Conservation (phyloP, 1,140 invertebrate genomes). For the Tetranychus urticae region DNA sequence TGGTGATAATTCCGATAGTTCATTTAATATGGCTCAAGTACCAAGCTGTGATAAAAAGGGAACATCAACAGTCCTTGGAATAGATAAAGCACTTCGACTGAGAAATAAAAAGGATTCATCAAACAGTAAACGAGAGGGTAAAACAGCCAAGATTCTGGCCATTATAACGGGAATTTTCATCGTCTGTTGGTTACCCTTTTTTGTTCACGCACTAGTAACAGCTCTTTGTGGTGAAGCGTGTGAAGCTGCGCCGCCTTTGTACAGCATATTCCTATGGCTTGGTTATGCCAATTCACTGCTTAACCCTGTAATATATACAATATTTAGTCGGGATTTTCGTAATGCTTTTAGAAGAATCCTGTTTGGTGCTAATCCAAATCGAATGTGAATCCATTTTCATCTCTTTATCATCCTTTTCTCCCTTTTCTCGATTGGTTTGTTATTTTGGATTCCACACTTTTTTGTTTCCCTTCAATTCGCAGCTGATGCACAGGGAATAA, state of each 20-base stretch:
- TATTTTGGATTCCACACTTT: no score
- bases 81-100: constrained; percentile 8
- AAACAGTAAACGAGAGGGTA: constrained; percentile 23
- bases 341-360: constrained; percentile 13
- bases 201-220: constrained; percentile 60
- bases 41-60: no score
- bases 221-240: constrained; percentile 38
- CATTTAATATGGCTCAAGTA: no score
- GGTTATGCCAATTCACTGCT: constrained; percentile 75
- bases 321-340: constrained; percentile 20
- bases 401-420: no score
- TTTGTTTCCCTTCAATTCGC: no score
- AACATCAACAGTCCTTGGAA: background rate
- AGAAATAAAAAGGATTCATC: constrained; percentile 11
- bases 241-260: constrained; percentile 48
- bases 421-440: no score
- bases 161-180: constrained; percentile 76
- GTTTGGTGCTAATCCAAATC: background rate
- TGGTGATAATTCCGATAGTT: no score
- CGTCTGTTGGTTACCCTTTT: constrained; percentile 80
- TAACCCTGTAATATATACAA: constrained; percentile 70
- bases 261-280: constrained; percentile 61
- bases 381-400: no score
- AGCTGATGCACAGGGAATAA: no score
- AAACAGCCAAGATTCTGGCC: constrained; percentile 73